phyloP scores from a whole-genome alignment of 2,797 vertebrate genomes.

The Paramormyrops hopkinsi region DNA sequence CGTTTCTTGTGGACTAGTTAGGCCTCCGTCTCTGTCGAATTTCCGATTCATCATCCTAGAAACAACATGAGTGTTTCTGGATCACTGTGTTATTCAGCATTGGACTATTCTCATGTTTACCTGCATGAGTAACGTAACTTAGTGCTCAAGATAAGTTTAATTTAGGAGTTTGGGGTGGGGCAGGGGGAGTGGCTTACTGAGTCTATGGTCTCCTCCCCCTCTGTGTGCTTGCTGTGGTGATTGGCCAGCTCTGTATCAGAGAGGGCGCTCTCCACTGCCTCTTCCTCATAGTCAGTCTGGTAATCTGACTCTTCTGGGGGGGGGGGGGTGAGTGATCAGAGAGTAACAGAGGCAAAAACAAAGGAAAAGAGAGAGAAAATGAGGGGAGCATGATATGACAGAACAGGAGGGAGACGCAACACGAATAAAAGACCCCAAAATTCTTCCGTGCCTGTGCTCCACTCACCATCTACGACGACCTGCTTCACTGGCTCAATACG shows the following conservation, averaged over 20 bases:
- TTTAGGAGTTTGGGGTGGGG: neutral
- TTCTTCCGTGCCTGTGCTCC: neutral
- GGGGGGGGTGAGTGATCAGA: constrained; percentile 28
- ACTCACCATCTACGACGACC: constrained; percentile 74
- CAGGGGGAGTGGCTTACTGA: constrained; percentile 45
- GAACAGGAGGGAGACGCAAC: neutral
- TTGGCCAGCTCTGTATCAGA: constrained; percentile 39
- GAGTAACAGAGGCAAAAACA: neutral
- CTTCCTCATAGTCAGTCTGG: constrained; percentile 67
- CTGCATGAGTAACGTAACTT: neutral
- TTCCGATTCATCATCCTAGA: constrained; percentile 63
- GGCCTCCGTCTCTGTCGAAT: neutral
- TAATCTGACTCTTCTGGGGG: constrained; percentile 83
- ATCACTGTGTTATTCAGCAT: neutral
- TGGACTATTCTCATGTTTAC: neutral
- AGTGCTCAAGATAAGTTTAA: neutral
- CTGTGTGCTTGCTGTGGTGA: constrained; percentile 37
- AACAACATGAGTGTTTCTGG: neutral
- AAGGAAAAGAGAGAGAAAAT: constrained; percentile 19
- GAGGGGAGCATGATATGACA: neutral
- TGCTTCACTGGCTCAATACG: constrained; percentile 81
- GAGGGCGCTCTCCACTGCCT: constrained; percentile 52
- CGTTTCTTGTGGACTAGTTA: neutral
- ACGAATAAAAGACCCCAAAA: neutral
- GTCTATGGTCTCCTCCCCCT: constrained; percentile 52